A percentile compares a stretch with the other conserved stretches of the same genome.
Conservation (phyloP, 37 sponge, comb jelly and placozoan genomes). For the Cliona cf. orientalis region DNA sequence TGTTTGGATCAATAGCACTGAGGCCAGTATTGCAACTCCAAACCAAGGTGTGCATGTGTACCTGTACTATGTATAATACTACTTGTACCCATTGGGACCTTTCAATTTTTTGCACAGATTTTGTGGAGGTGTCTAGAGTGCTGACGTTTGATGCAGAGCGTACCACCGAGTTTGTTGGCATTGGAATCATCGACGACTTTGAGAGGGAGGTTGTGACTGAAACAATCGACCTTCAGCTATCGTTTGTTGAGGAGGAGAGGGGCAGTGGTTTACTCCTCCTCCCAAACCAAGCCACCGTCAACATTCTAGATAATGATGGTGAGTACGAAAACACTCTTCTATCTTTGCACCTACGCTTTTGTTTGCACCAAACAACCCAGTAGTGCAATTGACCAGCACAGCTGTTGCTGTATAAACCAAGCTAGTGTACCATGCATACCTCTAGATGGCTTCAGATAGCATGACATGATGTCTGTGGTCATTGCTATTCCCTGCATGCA, state of each 20-base stretch:
- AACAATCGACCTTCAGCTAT: not conserved
- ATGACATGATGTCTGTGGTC: too few species aligned
- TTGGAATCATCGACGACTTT: not conserved
- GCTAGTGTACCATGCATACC: too few species aligned
- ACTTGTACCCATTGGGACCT: too few species aligned
- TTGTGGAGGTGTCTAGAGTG: not conserved
- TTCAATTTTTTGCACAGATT: not conserved
- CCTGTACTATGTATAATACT: not conserved
- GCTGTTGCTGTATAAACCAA: not conserved
- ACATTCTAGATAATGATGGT: not conserved
- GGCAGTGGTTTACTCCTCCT: not conserved
- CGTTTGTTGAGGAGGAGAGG: not conserved
- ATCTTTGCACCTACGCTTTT: not conserved
- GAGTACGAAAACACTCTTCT: not conserved
- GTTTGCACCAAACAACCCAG: not conserved
- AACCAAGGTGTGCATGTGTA: not conserved
- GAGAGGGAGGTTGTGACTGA: not conserved
- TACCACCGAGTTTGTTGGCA: not conserved
- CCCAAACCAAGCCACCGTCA: not conserved
- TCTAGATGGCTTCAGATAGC: too few species aligned
- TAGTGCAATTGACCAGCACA: not conserved
- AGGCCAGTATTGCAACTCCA: not conserved
- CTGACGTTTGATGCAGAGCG: not conserved
- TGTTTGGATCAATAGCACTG: constrained; percentile 14
- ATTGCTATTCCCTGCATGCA: not conserved